Conservation (phyloP, 2,888 invertebrate genomes). For the Caenorhabditis sp. region DNA sequence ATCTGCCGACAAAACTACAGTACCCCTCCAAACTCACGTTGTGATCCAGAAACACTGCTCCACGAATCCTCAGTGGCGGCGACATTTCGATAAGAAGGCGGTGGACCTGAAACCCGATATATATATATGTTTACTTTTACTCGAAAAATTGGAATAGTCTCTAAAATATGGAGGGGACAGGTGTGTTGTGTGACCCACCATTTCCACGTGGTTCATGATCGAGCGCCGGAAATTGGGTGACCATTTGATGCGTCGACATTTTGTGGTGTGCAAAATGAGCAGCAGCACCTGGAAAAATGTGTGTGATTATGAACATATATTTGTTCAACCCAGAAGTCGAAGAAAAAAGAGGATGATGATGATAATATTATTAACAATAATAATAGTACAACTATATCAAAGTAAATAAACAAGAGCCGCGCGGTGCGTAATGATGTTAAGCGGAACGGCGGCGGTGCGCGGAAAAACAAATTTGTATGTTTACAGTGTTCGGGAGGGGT, state of each 20-base stretch:
- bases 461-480: background rate
- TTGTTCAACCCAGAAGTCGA: too few relatives aligned
- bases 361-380: background rate
- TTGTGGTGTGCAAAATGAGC: constrained; percentile 6
- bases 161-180: background rate
- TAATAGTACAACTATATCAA: background rate
- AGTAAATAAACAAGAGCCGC: background rate
- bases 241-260: constrained; percentile 28
- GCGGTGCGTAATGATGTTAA: background rate
- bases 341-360: background rate
- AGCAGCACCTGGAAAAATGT: background rate
- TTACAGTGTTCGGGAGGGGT: background rate
- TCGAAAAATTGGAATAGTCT: too few relatives aligned
- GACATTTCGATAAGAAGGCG: constrained; percentile 48
- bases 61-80: constrained; percentile 52
- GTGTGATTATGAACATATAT: background rate
- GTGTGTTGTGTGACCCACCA: constrained; percentile 13
- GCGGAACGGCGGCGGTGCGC: background rate
- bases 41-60: constrained; percentile 45
- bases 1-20: too few relatives aligned
- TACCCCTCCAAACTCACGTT: constrained; percentile 17
- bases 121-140: too few relatives aligned
- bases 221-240: constrained; percentile 44
- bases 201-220: constrained; percentile 40
- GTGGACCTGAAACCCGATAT: constrained; percentile 42